Base-by-base conservation (phyloP, 2,113 vertebrate species). In the Neogobius melanostomus region DNA sequence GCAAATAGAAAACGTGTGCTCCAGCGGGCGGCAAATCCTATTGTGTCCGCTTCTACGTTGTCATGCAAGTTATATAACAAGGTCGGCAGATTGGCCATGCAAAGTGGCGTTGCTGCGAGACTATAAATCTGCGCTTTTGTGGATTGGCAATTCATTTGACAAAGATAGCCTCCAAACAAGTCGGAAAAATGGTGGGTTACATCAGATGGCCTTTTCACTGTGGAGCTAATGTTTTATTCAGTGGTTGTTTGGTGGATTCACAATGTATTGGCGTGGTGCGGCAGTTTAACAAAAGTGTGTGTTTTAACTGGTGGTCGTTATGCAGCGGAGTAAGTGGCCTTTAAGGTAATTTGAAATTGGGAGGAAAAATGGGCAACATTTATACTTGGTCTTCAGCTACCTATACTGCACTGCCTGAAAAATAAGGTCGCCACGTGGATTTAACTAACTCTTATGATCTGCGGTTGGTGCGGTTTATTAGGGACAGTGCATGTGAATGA, bases 151-250 rank as follows among this genome's bases (percentile, higher is more conserved):
- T 64, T 80, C 68, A 64, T 80, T 85, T 75, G 43, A 66, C 44
- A 48, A 61, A 64, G 63, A 14, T 52, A 44, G 71, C 75, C 71
- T 70, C 49, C 66, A 63, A 71, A 79, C 12, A 51, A 60, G 63
- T 60, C 42, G 10, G 15, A 50, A 59, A 70, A 76, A 75, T 53
- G 42, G 7, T 28, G 21, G 77, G 66, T 84, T 81, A 76, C 64
- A 76, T 78, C 74, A 67, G 60, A 11, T 50, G 60, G 49, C 53
- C 43, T 62, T 48, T 64, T 72, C 49, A 51, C 74, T 63, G 66
- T 66, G 50, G 79, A 66, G 42, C 68, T 65, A 50, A 62, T 77
- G 75, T 82, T 86, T 84, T 77, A 82, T 69, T 84, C 80, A 83
- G 62, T 74, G 72, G 28, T 52, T 76, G 47, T 80, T 85, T 53